These are phyloP conservation scores for Porites divaricata DNA, from an alignment of 92 coral and sea anemone genomes.

Conservation along the genomic window DNA sequence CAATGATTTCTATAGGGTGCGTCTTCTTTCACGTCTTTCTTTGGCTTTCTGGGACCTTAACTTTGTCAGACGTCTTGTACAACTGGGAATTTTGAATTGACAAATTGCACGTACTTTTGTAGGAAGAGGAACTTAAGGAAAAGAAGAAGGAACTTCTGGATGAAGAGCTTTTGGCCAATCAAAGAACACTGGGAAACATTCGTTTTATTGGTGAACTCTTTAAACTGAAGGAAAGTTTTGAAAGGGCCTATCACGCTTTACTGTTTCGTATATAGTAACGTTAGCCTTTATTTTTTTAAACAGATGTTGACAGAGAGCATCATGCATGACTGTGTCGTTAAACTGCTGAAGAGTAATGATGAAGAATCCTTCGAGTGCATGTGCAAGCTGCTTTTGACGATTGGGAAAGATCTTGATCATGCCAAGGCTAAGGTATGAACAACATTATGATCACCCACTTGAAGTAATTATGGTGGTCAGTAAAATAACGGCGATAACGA, in stretches of 20 bases:
- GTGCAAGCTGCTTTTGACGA: conserved; percentile 86
- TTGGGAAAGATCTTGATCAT: conserved; percentile 95
- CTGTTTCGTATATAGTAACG: too few relatives aligned
- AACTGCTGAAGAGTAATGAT: conserved; percentile 83
- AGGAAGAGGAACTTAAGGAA: conserved; percentile 76
- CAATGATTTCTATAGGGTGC: too few relatives aligned
- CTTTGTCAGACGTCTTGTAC: too few relatives aligned
- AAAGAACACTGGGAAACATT: conserved; percentile 87
- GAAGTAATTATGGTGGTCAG: too few relatives aligned
- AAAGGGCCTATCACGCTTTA: too few relatives aligned
- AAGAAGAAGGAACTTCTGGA: conserved; percentile 72
- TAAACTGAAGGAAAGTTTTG: conserved; percentile 73
- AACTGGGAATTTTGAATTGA: too few relatives aligned
- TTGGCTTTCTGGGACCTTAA: too few relatives aligned
- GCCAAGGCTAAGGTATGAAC: conserved; percentile 80
- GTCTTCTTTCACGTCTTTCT: too few relatives aligned
- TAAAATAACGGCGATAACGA: too few relatives aligned
- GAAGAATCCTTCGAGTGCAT: conserved; percentile 91
- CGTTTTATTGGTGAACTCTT: conserved; percentile 95
- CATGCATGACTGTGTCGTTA: conserved; percentile 97
- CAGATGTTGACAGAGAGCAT: conserved; percentile 95
- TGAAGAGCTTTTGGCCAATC: conserved; percentile 62
- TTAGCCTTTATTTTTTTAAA: background rate
- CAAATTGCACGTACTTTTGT: too few relatives aligned
- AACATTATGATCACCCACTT: too few relatives aligned